Conservation (phyloP, 2,797 vertebrate species). For the Danio kyathit region DNA sequence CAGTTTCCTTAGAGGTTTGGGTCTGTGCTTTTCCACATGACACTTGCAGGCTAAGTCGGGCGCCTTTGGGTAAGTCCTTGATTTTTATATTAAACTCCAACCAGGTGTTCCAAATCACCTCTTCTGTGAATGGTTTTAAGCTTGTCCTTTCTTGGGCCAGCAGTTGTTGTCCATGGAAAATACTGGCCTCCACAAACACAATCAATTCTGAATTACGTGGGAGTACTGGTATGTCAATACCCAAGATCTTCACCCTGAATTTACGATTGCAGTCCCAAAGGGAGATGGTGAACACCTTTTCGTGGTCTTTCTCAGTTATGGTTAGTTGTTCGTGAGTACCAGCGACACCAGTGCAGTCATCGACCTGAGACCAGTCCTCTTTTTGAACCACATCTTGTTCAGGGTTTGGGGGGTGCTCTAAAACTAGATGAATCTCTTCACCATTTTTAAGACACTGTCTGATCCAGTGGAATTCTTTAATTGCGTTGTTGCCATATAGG, state of each 20-base stretch:
- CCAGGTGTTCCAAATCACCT: constrained; percentile 97
- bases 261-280: constrained; percentile 97
- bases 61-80: constrained; percentile 95
- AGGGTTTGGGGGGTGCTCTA: constrained; percentile 86
- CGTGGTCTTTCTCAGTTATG: constrained; percentile 94
- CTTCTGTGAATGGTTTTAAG: constrained; percentile 91
- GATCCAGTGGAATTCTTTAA: constrained; percentile 95
- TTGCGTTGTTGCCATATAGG: constrained; percentile 87
- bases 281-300: constrained; percentile 95
- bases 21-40: constrained; percentile 88
- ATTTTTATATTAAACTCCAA: constrained; percentile 96
- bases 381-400: constrained; percentile 88
- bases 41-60: constrained; percentile 93
- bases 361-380: constrained; percentile 97
- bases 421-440: constrained; percentile 93
- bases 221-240: constrained; percentile 91
- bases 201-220: constrained; percentile 90
- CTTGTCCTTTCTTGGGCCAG: constrained; percentile 91
- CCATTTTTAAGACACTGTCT: constrained; percentile 94
- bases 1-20: constrained; percentile 83
- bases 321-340: constrained; percentile 96
- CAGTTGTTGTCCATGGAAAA: constrained; percentile 95
- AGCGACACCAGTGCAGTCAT: constrained; percentile 94
- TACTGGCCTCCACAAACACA: constrained; percentile 94
- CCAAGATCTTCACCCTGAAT: constrained; percentile 94